phyloP scores from a whole-genome alignment of 2,888 invertebrate genomes.

The Bombylius discolor region DNA sequence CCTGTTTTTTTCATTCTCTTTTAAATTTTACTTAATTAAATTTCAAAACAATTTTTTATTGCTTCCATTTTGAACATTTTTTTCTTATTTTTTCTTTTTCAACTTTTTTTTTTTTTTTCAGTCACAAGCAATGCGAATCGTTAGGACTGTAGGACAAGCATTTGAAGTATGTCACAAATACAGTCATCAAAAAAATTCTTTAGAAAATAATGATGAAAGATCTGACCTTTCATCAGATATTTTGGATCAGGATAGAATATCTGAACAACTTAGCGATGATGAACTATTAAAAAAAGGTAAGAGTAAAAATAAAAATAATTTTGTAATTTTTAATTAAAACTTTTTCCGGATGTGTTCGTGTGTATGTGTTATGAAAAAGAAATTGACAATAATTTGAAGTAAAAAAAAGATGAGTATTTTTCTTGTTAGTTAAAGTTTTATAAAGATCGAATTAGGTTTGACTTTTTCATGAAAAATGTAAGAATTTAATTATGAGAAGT shows the following conservation, averaged over 20 bases:
- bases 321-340: too few species aligned
- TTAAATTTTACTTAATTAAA: too few species aligned
- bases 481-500: too few species aligned
- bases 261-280: conserved; percentile 35
- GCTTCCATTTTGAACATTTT: background rate
- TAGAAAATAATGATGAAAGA: conserved; percentile 36
- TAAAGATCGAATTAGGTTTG: too few species aligned
- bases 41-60: too few species aligned
- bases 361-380: too few species aligned
- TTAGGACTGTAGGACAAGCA: conserved; percentile 96
- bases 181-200: conserved; percentile 48
- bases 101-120: conserved; percentile 37
- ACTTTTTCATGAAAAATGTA: too few species aligned
- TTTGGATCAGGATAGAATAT: conserved; percentile 33
- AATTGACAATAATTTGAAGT: too few species aligned
- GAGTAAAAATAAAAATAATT: conserved; percentile 9
- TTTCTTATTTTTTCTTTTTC: background rate
- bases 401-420: too few species aligned
- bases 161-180: conserved; percentile 99
- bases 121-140: conserved; percentile 98
- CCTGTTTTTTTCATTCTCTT: too few species aligned
- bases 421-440: too few species aligned
- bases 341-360: too few species aligned
- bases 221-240: conserved; percentile 33
- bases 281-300: conserved; percentile 49